Percentiles rank a stretch among this genome's conserved stretches.
Evolutionary conservation across 2,888 invertebrate species (phyloP).

Genomic region (Eudemis profundana): DNA sequence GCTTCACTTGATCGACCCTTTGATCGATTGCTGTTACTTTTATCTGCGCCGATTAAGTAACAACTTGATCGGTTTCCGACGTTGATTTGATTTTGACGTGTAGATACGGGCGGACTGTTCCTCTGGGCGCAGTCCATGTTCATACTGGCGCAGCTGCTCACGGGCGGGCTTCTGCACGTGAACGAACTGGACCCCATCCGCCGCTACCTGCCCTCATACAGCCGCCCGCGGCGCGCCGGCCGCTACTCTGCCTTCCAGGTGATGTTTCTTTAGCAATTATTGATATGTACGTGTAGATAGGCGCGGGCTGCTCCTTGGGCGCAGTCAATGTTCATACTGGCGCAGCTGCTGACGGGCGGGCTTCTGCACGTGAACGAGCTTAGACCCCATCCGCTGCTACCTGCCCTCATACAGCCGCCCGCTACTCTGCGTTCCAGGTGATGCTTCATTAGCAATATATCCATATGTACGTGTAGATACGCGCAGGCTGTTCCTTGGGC

Average conservation of each 20-base stretch:
- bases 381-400: constrained; percentile 97
- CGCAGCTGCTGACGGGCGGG: constrained; percentile 96
- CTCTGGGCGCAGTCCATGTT: constrained; percentile 99
- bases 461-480: constrained; percentile 74
- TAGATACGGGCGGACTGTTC: constrained; percentile 88
- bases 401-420: constrained; percentile 98
- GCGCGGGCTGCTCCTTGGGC: constrained; percentile 94
- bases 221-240: constrained; percentile 95
- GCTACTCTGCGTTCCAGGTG: constrained; percentile 99
- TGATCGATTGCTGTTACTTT: too few species aligned
- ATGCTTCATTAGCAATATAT: too few species aligned
- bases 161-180: constrained; percentile 94
- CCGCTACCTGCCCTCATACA: constrained; percentile 97
- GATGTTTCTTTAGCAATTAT: neutral
- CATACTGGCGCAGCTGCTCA: constrained; percentile 96
- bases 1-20: too few species aligned
- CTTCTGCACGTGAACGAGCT: constrained; percentile 96
- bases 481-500: constrained; percentile 95
- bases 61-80: too few species aligned
- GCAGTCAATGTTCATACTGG: constrained; percentile 97
- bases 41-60: too few species aligned
- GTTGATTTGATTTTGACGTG: too few species aligned
- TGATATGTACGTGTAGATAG: neutral
- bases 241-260: constrained; percentile 99
- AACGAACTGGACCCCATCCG: constrained; percentile 98